phyloP scores from a whole-genome alignment of 2,113 vertebrate genomes.

The Aspiorhynchus laticeps region DNA sequence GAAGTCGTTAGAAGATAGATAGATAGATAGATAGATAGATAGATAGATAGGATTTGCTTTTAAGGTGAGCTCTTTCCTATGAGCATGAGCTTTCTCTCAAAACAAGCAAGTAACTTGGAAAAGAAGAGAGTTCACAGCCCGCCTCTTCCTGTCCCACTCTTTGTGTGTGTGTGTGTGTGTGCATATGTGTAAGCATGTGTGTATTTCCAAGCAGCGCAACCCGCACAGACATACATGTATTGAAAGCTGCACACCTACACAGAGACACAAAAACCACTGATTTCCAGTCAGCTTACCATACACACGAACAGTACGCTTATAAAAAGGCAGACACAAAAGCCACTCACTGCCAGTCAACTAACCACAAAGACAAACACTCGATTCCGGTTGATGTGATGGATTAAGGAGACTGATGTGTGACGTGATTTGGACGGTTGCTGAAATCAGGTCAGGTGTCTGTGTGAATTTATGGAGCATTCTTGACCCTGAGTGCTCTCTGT shows the following conservation, averaged over 20 bases:
- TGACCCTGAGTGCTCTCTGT: background rate
- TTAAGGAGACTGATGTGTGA: background rate
- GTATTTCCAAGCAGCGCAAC: constrained; percentile 49
- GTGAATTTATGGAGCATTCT: background rate
- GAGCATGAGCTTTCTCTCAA: background rate
- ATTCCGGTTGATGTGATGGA: constrained; percentile 44
- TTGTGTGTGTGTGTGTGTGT: background rate
- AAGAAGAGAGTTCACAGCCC: background rate
- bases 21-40: background rate
- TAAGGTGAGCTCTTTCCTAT: background rate
- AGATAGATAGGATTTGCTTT: background rate
- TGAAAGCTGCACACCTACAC: constrained; percentile 25
- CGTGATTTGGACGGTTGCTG: constrained; percentile 17
- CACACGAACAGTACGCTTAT: background rate
- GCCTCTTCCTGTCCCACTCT: constrained; percentile 6
- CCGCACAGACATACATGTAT: constrained; percentile 19
- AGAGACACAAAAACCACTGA: constrained; percentile 32
- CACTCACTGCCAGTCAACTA: constrained; percentile 28
- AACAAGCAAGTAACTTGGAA: constrained; percentile 6
- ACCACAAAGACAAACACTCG: constrained; percentile 26
- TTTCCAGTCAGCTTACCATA: constrained; percentile 57
- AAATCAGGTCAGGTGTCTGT: constrained; percentile 10
- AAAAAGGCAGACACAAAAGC: constrained; percentile 9
- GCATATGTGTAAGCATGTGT: background rate
- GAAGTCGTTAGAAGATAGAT: background rate